Evolutionary conservation across 2,113 vertebrate genomes (phyloP).

Genomic region (Chloebia gouldiae): DNA sequence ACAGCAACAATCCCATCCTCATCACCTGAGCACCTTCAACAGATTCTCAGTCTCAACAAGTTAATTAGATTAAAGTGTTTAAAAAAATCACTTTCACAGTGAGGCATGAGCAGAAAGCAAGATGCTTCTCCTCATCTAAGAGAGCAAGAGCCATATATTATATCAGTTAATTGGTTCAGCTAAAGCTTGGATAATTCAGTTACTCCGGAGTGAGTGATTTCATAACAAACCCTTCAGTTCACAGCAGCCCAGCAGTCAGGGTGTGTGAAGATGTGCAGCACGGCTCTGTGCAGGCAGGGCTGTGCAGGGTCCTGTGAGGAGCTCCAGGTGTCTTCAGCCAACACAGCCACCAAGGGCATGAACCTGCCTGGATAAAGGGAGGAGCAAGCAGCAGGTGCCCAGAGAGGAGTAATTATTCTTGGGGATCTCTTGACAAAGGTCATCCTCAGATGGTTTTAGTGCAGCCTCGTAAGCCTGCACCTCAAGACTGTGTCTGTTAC

Average conservation of each 20-base stretch:
- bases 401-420: background rate
- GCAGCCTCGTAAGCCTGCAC: background rate
- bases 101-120: conserved; percentile 13
- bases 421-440: background rate
- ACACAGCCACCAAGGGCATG: background rate
- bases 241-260: background rate
- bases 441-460: background rate
- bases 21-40: background rate
- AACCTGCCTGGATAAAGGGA: background rate
- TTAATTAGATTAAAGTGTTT: conserved; percentile 42
- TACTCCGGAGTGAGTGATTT: background rate
- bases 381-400: background rate
- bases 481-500: background rate
- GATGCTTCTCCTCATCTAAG: background rate
- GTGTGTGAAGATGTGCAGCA: background rate
- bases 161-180: conserved; percentile 45
- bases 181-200: background rate
- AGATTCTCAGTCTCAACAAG: background rate
- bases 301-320: background rate
- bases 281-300: background rate
- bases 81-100: background rate
- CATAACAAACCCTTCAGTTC: background rate
- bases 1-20: background rate
- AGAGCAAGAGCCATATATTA: background rate
- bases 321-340: background rate